These are phyloP conservation scores for Drosophila willistoni DNA, from an alignment of 1,140 invertebrate genomes.

Conservation along the genomic window DNA sequence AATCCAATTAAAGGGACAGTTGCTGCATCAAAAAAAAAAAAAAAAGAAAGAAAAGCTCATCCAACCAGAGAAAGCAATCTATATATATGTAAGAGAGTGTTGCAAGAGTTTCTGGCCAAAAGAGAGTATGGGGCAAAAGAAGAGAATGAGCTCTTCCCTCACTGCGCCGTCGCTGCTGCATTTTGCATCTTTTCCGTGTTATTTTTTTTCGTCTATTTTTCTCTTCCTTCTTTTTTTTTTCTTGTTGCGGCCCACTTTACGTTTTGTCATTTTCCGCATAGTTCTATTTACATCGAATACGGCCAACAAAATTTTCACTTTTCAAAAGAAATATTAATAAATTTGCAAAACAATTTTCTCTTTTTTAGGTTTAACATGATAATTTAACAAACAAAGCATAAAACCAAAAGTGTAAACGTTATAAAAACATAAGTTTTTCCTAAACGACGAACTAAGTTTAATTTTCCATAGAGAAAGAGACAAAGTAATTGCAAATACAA, in stretches of 20 bases:
- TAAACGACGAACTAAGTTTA: neutral
- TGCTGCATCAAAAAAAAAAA: conserved; percentile 5
- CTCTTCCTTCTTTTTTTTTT: conserved; percentile 9
- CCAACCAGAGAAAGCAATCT: neutral
- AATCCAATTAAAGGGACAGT: conserved; percentile 66
- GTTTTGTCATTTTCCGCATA: conserved; percentile 26
- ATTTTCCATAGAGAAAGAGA: neutral
- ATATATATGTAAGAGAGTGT: neutral
- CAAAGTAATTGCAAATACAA: conserved; percentile 28
- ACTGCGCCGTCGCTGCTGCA: conserved; percentile 50
- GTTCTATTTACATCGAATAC: conserved; percentile 54
- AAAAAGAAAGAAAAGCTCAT: neutral
- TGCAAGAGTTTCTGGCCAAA: conserved; percentile 1
- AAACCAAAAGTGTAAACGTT: conserved; percentile 14
- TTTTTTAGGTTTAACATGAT: conserved; percentile 34
- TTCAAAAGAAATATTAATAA: conserved; percentile 6
- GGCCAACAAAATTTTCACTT: conserved; percentile 51
- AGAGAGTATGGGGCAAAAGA: neutral
- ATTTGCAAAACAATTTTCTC: neutral
- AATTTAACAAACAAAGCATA: conserved; percentile 29
- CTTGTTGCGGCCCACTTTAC: conserved; percentile 51
- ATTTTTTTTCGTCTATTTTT: conserved; percentile 12
- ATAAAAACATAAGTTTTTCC: conserved; percentile 16
- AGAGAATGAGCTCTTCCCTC: conserved; percentile 31
- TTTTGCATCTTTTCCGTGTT: conserved; percentile 43